Evolutionary conservation across 2,797 vertebrate species (phyloP).

Genomic region (Podarcis siculus): DNA sequence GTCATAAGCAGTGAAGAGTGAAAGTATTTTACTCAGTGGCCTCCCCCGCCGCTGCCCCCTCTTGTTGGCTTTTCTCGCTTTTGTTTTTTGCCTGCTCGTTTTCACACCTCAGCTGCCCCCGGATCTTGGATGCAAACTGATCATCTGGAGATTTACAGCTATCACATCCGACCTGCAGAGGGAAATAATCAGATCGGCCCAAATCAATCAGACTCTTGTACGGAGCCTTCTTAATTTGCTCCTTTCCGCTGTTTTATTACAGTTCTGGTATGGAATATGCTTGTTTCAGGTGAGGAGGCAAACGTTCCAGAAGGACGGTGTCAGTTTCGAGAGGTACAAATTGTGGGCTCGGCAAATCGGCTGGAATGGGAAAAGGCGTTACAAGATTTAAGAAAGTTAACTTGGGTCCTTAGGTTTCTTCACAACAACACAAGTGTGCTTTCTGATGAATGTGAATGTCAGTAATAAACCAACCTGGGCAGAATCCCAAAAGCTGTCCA

Average conservation of each 20-base stretch:
- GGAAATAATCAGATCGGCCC: constrained; percentile 71
- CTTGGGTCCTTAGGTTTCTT: not conserved
- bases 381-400: constrained; percentile 32
- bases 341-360: constrained; percentile 53
- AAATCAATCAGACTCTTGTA: constrained; percentile 66
- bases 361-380: constrained; percentile 31
- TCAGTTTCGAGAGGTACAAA: constrained; percentile 60
- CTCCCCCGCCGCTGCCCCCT: constrained; percentile 54
- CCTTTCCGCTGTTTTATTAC: constrained; percentile 66
- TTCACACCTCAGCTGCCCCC: constrained; percentile 60
- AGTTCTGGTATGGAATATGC: constrained; percentile 66
- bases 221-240: constrained; percentile 67
- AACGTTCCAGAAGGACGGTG: constrained; percentile 58
- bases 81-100: constrained; percentile 6
- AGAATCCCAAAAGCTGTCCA: too few species aligned
- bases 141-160: constrained; percentile 72
- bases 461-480: too few species aligned
- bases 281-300: constrained; percentile 70
- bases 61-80: constrained; percentile 45
- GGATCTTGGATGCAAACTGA: constrained; percentile 69
- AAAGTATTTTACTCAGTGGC: constrained; percentile 55
- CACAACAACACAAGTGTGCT: not conserved
- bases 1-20: constrained; percentile 46
- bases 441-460: not conserved
- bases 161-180: constrained; percentile 60